Base-by-base conservation (phyloP, 2,113 vertebrate genomes). In the Accipiter virgatus region DNA sequence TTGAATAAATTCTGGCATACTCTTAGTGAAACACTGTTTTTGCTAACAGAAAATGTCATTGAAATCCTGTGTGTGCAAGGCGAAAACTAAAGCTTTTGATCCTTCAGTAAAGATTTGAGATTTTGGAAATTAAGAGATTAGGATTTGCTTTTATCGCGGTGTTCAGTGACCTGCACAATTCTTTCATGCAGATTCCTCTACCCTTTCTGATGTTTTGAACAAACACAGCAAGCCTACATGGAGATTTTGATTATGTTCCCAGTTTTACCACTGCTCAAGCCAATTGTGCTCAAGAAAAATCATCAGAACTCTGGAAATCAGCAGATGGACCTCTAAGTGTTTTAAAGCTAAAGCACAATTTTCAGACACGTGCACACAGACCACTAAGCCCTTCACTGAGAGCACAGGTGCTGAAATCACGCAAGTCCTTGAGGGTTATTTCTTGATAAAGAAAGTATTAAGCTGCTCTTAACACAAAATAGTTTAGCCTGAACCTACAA, bases 121-220 rank as follows among this genome's bases (percentile, higher is more conserved):
- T 53, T 42, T 68, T 70, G 18, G 53, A 88, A 92, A 80, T 71
- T 5, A 62, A 65, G 8, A 71, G 43, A 56, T 63, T 21, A 38
- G 16, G 78, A 53, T 45, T 85, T 80, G 58, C 13, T 77, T 84
- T 83, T 63, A 32, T 81, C 2, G 0, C 81, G 63, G 32, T 67
- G 12, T 72, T 93, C 26, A 36, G 73, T 91, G 94, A 94, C 68
- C 27, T 68, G 70, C 84, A 58, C 56, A 84, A 89, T 53, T 88
- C 68, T 88, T 73, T 88, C 70, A 59, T 83, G 14, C 95, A 98
- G 98, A 95, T 91, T 95, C 95, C 72, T n/a, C 78, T 78, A 45
- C 96, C 98, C 87, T 96, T 98, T 45, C n/a, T 98, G 88, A 96
- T 96, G 84, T 93, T 98, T 91, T 98, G 96, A 97, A 96, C 95